Conservation (phyloP, 2,113 vertebrate genomes). For the Forbesichthys agassizii region DNA sequence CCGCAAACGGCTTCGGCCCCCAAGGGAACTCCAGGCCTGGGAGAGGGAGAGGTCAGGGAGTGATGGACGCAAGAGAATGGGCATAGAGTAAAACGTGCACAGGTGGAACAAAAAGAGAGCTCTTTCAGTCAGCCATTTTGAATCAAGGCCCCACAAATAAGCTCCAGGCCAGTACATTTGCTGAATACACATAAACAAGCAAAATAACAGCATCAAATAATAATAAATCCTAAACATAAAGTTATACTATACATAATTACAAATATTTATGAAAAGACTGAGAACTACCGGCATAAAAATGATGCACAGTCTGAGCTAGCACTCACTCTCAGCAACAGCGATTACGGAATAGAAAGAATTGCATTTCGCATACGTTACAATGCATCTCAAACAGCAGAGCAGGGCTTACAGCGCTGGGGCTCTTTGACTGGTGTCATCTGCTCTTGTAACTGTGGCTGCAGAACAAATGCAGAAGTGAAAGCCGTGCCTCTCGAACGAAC, state of each 20-base stretch:
- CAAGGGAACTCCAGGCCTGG: conserved; percentile 97
- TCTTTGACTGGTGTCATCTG: conserved; percentile 6
- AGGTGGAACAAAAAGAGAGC: neutral
- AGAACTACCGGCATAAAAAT: neutral
- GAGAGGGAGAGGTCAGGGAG: conserved; percentile 9
- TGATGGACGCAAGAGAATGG: conserved; percentile 3
- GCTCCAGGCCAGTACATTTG: too few species aligned
- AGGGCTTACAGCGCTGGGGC: neutral
- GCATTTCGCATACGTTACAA: conserved; percentile 14
- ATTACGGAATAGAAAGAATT: conserved; percentile 21
- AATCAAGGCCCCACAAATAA: too few species aligned
- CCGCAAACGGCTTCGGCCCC: conserved; percentile 98
- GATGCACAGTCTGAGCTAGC: neutral
- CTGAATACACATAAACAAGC: too few species aligned
- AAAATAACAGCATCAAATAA: too few species aligned
- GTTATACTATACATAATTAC: too few species aligned
- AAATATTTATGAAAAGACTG: too few species aligned
- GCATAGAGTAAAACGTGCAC: neutral
- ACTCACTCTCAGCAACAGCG: neutral
- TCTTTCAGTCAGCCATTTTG: neutral
- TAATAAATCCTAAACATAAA: too few species aligned
- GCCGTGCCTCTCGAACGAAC: conserved; percentile 20
- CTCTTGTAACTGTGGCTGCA: conserved; percentile 2
- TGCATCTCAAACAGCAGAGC: conserved; percentile 3
- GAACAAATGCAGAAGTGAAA: conserved; percentile 22